Evolutionary conservation across 2,888 invertebrate species (phyloP).

Genomic region (Cremastinae sp.): DNA sequence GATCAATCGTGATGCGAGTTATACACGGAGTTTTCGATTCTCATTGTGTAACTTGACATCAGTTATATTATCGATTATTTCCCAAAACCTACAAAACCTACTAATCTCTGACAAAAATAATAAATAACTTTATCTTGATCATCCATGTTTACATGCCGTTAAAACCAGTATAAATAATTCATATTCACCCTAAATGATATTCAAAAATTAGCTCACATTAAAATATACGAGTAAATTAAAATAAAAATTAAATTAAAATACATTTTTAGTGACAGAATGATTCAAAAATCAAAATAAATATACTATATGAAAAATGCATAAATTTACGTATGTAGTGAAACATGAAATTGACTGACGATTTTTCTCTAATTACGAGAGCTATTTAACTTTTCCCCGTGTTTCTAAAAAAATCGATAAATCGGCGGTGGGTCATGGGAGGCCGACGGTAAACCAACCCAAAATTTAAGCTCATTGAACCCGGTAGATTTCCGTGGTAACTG

Average conservation of each 20-base stretch:
- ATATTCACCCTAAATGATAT: too few relatives aligned
- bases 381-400: too few relatives aligned
- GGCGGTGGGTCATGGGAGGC: conserved; percentile 20
- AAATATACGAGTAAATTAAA: too few relatives aligned
- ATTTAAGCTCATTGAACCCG: conserved; percentile 42
- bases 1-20: conserved; percentile 49
- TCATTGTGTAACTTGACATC: conserved; percentile 21
- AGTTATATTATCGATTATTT: conserved; percentile 42
- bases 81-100: conserved; percentile 15
- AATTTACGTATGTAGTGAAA: too few relatives aligned
- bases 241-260: too few relatives aligned
- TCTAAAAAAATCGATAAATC: background rate
- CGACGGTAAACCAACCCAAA: conserved; percentile 35
- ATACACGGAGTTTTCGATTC: conserved; percentile 17
- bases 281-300: too few relatives aligned
- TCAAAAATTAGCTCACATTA: too few relatives aligned
- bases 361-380: too few relatives aligned
- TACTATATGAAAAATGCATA: too few relatives aligned
- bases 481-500: conserved; percentile 59
- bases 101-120: conserved; percentile 5
- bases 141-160: background rate
- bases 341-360: too few relatives aligned
- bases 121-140: conserved; percentile 5
- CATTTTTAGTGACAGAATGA: too few relatives aligned
- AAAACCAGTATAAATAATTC: too few relatives aligned